Evolutionary conservation across 2,888 invertebrate genomes (phyloP).

Genomic region (Athalia rosae): DNA sequence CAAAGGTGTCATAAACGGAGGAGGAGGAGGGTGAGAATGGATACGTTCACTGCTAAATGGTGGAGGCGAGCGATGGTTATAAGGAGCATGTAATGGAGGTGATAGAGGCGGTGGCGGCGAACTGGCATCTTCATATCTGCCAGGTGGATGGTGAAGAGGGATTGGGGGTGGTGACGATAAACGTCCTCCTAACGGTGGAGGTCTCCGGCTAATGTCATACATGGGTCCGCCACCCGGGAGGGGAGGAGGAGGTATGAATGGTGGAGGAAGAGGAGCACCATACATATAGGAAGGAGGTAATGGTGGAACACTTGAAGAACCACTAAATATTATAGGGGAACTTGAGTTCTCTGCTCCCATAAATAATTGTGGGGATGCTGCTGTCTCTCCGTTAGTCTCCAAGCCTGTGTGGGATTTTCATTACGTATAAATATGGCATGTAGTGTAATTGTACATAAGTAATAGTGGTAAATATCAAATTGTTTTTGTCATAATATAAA

Average conservation of each 20-base stretch:
- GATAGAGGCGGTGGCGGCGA: constrained; percentile 67
- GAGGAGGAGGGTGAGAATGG: constrained; percentile 69
- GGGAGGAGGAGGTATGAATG: constrained; percentile 77
- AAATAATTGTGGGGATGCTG: constrained; percentile 73
- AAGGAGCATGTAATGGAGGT: constrained; percentile 65
- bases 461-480: background rate
- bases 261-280: constrained; percentile 75
- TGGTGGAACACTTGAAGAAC: constrained; percentile 73
- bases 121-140: constrained; percentile 60
- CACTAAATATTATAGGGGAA: constrained; percentile 73
- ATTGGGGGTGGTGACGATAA: constrained; percentile 77
- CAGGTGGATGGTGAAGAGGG: constrained; percentile 73
- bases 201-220: constrained; percentile 72
- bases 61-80: constrained; percentile 64
- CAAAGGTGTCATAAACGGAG: constrained; percentile 72
- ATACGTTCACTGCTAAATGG: constrained; percentile 76
- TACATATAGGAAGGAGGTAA: constrained; percentile 69
- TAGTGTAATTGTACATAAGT: constrained; percentile 14
- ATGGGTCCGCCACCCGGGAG: constrained; percentile 63
- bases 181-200: constrained; percentile 72
- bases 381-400: constrained; percentile 75
- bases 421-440: constrained; percentile 30
- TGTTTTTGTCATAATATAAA: background rate
- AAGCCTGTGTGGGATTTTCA: constrained; percentile 71
- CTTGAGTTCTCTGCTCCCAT: constrained; percentile 69